Conservation (phyloP, 2,797 vertebrate genomes). For the Alectoris magna region DNA sequence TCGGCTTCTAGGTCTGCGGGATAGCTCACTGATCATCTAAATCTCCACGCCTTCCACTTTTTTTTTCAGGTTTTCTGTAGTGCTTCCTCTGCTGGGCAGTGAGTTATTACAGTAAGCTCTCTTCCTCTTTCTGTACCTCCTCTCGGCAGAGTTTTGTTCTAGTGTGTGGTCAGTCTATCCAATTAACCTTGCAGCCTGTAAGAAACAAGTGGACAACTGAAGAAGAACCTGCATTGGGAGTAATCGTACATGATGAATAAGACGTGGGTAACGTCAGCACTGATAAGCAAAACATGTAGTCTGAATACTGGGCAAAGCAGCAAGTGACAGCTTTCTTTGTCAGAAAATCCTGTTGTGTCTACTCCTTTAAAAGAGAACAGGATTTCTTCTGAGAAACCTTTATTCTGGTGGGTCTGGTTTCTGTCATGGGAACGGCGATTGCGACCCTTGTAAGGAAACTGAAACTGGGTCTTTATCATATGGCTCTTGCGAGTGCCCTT, state of each 20-base stretch:
- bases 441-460: conserved; percentile 6
- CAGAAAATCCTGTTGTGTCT: neutral
- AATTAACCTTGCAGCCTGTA: neutral
- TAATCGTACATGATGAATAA: neutral
- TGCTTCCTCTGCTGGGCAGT: conserved; percentile 57
- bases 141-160: conserved; percentile 33
- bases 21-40: neutral
- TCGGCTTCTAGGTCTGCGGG: conserved; percentile 7
- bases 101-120: neutral
- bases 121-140: conserved; percentile 59
- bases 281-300: neutral
- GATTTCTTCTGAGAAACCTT: neutral
- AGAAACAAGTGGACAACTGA: neutral
- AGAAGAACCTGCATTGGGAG: neutral
- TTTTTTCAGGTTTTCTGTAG: conserved; percentile 34
- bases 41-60: conserved; percentile 44
- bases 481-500: neutral
- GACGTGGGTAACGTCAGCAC: neutral
- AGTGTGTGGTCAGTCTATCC: neutral
- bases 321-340: neutral
- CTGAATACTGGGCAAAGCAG: neutral
- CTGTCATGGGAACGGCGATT: neutral
- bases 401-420: conserved; percentile 22
- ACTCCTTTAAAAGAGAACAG: neutral
- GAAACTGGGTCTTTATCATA: conserved; percentile 51